phyloP scores from a whole-genome alignment of 2,888 invertebrate genomes.

The Deroplatys truncata region DNA sequence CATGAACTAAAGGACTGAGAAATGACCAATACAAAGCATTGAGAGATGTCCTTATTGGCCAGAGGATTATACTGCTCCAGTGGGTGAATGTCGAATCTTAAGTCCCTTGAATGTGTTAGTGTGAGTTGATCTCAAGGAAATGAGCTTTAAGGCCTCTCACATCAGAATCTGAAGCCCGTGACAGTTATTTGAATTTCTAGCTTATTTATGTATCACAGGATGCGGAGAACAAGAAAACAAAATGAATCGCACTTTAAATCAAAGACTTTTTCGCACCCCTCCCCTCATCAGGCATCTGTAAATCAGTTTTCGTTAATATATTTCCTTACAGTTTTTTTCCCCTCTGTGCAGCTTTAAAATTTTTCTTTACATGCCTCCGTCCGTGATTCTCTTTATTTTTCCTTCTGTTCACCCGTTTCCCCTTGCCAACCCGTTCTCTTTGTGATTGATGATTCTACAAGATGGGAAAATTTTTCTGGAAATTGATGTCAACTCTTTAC shows the following conservation, averaged over 20 bases:
- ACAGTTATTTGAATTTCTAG: neutral
- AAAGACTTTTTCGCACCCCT: neutral
- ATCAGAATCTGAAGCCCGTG: neutral
- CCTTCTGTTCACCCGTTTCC: neutral
- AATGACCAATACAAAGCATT: too few relatives aligned
- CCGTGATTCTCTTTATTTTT: neutral
- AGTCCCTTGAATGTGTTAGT: too few relatives aligned
- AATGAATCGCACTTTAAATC: neutral
- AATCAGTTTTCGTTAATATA: neutral
- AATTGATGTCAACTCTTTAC: neutral
- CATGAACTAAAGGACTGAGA: too few relatives aligned
- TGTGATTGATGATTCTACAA: neutral
- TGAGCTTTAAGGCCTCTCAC: neutral
- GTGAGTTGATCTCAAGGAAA: too few relatives aligned
- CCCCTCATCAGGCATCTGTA: neutral
- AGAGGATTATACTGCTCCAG: too few relatives aligned
- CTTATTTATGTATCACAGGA: neutral
- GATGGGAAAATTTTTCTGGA: neutral
- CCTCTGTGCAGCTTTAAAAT: neutral
- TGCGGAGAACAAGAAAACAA: neutral
- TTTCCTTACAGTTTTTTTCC: neutral
- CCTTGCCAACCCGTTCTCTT: neutral
- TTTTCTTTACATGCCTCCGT: neutral
- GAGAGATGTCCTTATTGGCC: too few relatives aligned
- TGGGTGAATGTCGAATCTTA: too few relatives aligned